Conservation (phyloP, 2,113 vertebrate genomes). For the Halichoerus grypus region DNA sequence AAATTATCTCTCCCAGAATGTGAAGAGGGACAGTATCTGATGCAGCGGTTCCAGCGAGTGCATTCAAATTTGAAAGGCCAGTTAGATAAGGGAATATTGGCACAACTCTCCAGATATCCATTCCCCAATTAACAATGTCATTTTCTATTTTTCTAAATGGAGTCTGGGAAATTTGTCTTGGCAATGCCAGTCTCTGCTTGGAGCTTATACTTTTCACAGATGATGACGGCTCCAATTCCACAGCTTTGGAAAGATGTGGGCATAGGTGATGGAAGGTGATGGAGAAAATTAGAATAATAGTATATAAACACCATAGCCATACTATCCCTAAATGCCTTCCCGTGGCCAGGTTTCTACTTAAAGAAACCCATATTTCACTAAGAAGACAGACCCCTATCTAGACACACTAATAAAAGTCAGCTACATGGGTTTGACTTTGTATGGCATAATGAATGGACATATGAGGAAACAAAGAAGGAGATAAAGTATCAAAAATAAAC, state of each 20-base stretch:
- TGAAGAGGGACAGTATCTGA: constrained; percentile 75
- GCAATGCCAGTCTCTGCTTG: background rate
- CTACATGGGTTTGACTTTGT: background rate
- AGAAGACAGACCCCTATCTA: background rate
- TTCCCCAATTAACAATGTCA: constrained; percentile 79
- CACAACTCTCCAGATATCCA: constrained; percentile 58
- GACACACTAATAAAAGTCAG: background rate
- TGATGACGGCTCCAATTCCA: background rate
- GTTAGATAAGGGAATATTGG: constrained; percentile 77
- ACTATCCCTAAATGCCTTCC: background rate
- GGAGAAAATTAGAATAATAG: background rate
- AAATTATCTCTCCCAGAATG: constrained; percentile 74
- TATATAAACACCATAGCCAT: background rate
- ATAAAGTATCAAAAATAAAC: constrained; percentile 6
- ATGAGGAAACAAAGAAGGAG: background rate
- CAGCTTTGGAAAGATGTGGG: background rate
- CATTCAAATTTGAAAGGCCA: constrained; percentile 80
- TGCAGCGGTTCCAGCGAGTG: constrained; percentile 32
- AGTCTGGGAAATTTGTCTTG: constrained; percentile 59
- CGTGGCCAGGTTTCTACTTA: background rate
- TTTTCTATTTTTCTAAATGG: constrained; percentile 73
- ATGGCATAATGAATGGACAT: background rate
- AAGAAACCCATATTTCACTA: background rate
- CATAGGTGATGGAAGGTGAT: background rate
- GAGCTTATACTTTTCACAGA: constrained; percentile 56